Percentiles rank a stretch among this genome's conserved stretches.
Conservation (phyloP, 2,113 vertebrate genomes). For the Eulemur rufifrons region DNA sequence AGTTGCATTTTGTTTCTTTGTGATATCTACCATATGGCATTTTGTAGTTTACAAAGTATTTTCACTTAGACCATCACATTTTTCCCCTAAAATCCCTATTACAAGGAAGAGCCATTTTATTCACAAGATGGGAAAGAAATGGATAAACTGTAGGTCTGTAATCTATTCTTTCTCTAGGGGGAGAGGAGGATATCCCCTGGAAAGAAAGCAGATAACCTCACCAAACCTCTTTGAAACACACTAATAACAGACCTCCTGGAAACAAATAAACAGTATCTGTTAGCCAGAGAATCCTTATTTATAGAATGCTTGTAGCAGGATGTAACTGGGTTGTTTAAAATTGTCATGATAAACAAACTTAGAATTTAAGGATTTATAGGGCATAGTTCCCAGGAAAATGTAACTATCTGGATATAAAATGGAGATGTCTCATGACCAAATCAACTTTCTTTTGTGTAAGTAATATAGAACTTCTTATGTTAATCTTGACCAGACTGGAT, state of each 20-base stretch:
- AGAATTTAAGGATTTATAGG: background rate
- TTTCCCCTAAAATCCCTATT: background rate
- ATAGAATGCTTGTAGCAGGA: background rate
- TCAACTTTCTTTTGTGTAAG: background rate
- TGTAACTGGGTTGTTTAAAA: background rate
- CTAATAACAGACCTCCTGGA: background rate
- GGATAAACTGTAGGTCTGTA: background rate
- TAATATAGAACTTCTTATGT: background rate
- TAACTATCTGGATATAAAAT: background rate
- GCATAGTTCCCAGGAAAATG: background rate
- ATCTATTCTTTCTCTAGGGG: background rate
- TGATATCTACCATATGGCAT: background rate
- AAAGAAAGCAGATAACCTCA: background rate
- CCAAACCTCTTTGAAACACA: background rate
- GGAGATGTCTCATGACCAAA: conserved; percentile 4
- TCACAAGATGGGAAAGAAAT: background rate
- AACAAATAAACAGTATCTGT: background rate
- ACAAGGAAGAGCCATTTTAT: background rate
- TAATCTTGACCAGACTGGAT: background rate
- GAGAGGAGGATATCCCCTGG: background rate
- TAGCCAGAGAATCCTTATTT: background rate
- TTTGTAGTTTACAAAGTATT: conserved; percentile 14
- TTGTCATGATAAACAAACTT: background rate
- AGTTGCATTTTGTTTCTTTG: background rate
- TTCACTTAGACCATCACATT: background rate